Evolutionary conservation across 2,888 invertebrate genomes (phyloP).

Genomic region (Xylota sylvarum): DNA sequence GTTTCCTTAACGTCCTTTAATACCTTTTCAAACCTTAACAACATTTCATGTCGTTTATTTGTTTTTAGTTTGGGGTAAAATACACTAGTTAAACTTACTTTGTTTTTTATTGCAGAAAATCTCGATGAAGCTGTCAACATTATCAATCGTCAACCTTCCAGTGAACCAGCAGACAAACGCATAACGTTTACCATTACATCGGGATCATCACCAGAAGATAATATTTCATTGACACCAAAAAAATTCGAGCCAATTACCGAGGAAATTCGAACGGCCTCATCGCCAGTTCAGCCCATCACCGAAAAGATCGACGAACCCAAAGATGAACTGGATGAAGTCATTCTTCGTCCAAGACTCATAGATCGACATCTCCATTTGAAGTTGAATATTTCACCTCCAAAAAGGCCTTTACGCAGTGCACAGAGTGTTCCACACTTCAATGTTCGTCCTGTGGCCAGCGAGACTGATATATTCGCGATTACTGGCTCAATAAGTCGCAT

Average conservation of each 20-base stretch:
- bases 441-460: conserved; percentile 82
- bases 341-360: conserved; percentile 82
- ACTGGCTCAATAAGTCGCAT: conserved; percentile 82
- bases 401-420: conserved; percentile 81
- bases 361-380: conserved; percentile 82
- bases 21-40: conserved; percentile 2
- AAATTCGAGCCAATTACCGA: conserved; percentile 83
- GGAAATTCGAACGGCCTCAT: conserved; percentile 79
- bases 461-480: conserved; percentile 84
- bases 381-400: conserved; percentile 78
- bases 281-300: conserved; percentile 17
- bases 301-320: conserved; percentile 33
- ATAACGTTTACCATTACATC: conserved; percentile 82
- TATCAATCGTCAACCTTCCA: conserved; percentile 41
- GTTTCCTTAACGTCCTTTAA: background rate
- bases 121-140: conserved; percentile 55
- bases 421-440: conserved; percentile 84
- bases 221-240: conserved; percentile 80
- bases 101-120: conserved; percentile 54
- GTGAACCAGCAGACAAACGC: conserved; percentile 80
- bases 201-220: conserved; percentile 83
- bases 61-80: background rate
- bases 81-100: background rate
- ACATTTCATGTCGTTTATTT: background rate
- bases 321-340: conserved; percentile 80